Percentiles rank a stretch among this genome's conserved stretches.
These are phyloP conservation scores for Latrodectus geometricus DNA, from an alignment of 1,140 invertebrate species.

Conservation along the genomic window DNA sequence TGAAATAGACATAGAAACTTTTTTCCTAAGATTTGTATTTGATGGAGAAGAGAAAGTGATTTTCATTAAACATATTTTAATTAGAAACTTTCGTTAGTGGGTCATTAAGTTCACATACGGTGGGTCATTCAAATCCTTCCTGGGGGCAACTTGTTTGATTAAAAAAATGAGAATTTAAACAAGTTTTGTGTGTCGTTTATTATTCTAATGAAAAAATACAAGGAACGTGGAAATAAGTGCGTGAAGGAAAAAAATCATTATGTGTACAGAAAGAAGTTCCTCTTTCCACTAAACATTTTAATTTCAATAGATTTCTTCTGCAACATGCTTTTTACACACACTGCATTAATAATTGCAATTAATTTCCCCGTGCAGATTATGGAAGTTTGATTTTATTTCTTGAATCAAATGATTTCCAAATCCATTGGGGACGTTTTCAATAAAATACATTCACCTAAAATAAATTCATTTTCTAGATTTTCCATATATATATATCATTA, in stretches of 20 bases:
- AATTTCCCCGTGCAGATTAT: too few species aligned
- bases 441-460: too few species aligned
- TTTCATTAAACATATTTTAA: slow-evolving; percentile 62
- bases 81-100: slow-evolving; percentile 56
- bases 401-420: too few species aligned
- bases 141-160: slow-evolving; percentile 58
- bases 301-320: too few species aligned
- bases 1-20: slow-evolving; percentile 46
- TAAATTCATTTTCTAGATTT: too few species aligned
- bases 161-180: slow-evolving; percentile 59
- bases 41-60: slow-evolving; percentile 58
- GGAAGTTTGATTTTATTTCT: too few species aligned
- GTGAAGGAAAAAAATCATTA: slow-evolving; percentile 49
- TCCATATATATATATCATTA: too few species aligned
- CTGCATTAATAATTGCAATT: too few species aligned
- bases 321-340: too few species aligned
- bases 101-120: slow-evolving; percentile 55
- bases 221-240: neutral
- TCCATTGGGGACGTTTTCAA: too few species aligned
- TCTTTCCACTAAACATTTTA: too few species aligned
- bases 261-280: neutral
- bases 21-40: slow-evolving; percentile 46
- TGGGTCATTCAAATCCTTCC: slow-evolving; percentile 57
- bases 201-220: slow-evolving; percentile 25
- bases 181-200: slow-evolving; percentile 42